Percentiles rank a stretch among this genome's conserved stretches.
phyloP scores from a whole-genome alignment of 1,140 invertebrate genomes.

The Diprion similis region DNA sequence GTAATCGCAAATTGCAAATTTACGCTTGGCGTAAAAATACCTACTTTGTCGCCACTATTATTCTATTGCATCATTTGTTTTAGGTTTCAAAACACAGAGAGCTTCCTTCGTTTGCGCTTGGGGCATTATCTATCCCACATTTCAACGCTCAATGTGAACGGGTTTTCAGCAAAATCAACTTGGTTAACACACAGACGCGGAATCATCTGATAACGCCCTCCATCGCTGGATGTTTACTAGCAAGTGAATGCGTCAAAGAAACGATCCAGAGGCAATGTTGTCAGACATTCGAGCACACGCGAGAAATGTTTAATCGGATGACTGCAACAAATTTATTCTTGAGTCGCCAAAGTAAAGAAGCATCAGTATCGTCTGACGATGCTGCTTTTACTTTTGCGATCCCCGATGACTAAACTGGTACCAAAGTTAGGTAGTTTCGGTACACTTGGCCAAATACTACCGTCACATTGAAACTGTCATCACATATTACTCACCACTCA shows the following conservation, averaged over 20 bases:
- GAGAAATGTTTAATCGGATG: neutral
- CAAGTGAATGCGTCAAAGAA: neutral
- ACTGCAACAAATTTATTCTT: no score
- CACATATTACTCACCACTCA: no score
- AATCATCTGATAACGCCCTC: neutral
- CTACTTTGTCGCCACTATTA: no score
- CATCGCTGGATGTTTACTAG: neutral
- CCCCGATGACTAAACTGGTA: no score
- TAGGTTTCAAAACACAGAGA: slow-evolving; percentile 16
- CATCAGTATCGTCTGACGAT: no score
- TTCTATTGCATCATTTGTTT: neutral
- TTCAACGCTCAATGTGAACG: slow-evolving; percentile 23
- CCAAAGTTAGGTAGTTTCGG: no score
- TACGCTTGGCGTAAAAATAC: no score
- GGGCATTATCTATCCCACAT: slow-evolving; percentile 24
- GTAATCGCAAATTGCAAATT: no score
- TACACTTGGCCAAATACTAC: no score
- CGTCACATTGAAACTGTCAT: no score
- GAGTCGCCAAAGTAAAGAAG: no score
- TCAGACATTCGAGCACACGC: neutral
- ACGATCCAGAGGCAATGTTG: neutral
- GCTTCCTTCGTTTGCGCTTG: slow-evolving; percentile 26
- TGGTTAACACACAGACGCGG: neutral
- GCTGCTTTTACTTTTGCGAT: no score
- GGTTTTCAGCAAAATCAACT: neutral